Conservation (phyloP, 2,888 invertebrate genomes). For the Sisyra terminalis region DNA sequence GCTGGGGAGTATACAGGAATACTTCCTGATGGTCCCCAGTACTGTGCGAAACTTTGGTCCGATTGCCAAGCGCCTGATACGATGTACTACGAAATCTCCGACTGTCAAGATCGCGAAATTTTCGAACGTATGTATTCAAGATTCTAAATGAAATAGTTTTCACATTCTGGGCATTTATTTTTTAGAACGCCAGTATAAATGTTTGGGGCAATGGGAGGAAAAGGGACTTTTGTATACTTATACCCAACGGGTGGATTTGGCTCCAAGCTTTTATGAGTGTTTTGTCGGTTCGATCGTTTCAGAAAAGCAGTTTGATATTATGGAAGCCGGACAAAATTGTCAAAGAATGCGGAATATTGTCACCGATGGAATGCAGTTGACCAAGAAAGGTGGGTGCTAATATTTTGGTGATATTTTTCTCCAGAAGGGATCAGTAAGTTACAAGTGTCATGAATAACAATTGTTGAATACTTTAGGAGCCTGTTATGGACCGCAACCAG, state of each 20-base stretch:
- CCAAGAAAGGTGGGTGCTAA: conserved; percentile 30
- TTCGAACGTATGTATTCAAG: conserved; percentile 31
- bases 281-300: conserved; percentile 43
- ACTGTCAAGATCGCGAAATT: conserved; percentile 38
- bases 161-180: conserved; percentile 7
- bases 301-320: conserved; percentile 42
- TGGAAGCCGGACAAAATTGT: conserved; percentile 49
- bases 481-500: conserved; percentile 1
- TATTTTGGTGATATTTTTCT: no score
- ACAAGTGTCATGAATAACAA: neutral
- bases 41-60: conserved; percentile 47
- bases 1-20: conserved; percentile 46
- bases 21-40: conserved; percentile 37
- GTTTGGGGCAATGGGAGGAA: conserved; percentile 49
- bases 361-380: conserved; percentile 42
- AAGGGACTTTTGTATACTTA: conserved; percentile 42
- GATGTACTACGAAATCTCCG: conserved; percentile 48
- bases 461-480: neutral
- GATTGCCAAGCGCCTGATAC: conserved; percentile 44
- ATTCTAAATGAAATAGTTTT: no score
- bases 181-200: conserved; percentile 43
- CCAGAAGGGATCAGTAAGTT: neutral
- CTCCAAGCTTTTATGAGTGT: conserved; percentile 40
- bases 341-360: conserved; percentile 39
- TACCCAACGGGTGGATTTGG: conserved; percentile 42